Conservation (phyloP, 2,888 invertebrate genomes). For the Tanypteryx hageni region DNA sequence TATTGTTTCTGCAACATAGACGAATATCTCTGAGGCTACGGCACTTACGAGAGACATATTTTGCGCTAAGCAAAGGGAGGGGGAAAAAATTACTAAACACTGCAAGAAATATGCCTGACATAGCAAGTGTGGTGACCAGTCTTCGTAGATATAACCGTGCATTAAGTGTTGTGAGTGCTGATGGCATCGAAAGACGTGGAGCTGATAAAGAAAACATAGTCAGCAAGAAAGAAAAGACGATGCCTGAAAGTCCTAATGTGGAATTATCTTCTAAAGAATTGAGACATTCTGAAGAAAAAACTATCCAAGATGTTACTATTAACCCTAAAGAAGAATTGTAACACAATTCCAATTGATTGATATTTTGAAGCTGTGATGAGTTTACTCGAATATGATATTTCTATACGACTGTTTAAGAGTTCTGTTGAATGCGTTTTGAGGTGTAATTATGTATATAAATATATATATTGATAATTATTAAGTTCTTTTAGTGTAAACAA, state of each 20-base stretch:
- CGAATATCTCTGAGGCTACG: constrained; percentile 26
- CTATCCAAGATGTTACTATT: neutral
- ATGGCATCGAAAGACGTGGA: constrained; percentile 18
- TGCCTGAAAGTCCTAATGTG: neutral
- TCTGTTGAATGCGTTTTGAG: too few species aligned
- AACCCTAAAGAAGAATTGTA: constrained; percentile 1
- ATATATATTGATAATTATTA: too few species aligned
- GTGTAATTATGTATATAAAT: too few species aligned
- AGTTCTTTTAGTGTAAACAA: too few species aligned
- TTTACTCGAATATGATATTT: too few species aligned
- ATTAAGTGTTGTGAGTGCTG: neutral
- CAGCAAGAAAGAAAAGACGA: neutral
- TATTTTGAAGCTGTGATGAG: too few species aligned
- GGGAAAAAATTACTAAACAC: neutral
- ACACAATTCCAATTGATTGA: neutral
- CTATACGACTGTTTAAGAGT: too few species aligned
- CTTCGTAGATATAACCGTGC: constrained; percentile 21
- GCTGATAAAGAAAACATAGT: neutral
- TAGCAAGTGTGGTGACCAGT: constrained; percentile 31
- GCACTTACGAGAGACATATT: constrained; percentile 44
- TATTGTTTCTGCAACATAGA: constrained; percentile 37
- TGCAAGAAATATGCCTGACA: constrained; percentile 8
- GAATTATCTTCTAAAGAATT: neutral
- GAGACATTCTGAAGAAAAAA: neutral
- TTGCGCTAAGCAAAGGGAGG: neutral